Evolutionary conservation across 2,113 vertebrate species (phyloP), one percentile per base, ranked within the genome.

Genomic region (Girardinichthys multiradiatus): DNA sequence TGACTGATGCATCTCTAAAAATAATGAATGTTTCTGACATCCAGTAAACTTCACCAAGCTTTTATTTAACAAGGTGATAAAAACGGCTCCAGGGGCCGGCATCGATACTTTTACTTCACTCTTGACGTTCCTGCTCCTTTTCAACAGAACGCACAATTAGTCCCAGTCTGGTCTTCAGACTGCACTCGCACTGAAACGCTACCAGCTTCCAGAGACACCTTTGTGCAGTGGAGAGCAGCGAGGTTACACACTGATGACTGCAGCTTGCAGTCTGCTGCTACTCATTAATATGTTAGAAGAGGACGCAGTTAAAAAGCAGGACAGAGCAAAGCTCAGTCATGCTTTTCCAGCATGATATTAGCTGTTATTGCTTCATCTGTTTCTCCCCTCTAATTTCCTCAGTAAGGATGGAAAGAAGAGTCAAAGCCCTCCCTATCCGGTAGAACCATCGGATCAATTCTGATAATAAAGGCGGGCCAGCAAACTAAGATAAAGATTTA

Each of bases 161-260:
- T 27, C 4, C 28, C 27, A 73, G 64, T 76, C 37, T 76, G 54
- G 68, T 58, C 64, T 78, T 86, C 70, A 68, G 62, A 28, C 27
- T 48, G 35, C 33, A 12, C 62, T 48, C 57, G 33, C 31, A 59
- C 35, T 48, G 37, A 74, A 59, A 12, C 0, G 21, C 27, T 59
- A 26, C 57, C 0, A n/a, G 57, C 83, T 77, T 57, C 87, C 79
- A 90, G 71, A 86, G 75, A 51, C 66, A 15, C 66, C 5, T 68
- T 72, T 90, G 90, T 87, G 72, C 69, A 57, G 29, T 37, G 45
- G 2, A n/a, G 45, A 65, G 57, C 27, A 62, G 39, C 4, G 70
- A 28, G 64, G 58, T 57, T 37, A 28, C 67, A 71, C 15, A 35
- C 31, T 69, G 72, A 60, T 30, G 76, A 68, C 78, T 21, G 70